Evolutionary conservation across 2,113 vertebrate genomes (phyloP).

Genomic region (Laticauda laticaudata): DNA sequence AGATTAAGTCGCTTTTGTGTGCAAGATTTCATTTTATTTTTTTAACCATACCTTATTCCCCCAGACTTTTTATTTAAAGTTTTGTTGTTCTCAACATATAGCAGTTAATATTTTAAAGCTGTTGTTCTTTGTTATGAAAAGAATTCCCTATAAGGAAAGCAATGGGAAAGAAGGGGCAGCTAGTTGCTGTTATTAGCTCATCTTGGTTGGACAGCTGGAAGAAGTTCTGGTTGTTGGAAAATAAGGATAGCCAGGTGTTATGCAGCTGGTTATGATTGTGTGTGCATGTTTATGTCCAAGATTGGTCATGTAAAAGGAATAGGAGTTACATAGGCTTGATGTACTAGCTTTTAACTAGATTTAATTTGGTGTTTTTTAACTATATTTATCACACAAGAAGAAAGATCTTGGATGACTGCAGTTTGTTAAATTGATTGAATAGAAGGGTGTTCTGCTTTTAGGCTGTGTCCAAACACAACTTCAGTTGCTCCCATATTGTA

Average conservation of each 20-base stretch:
- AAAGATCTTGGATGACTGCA: not conserved
- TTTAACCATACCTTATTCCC: not conserved
- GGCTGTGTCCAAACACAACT: fast-evolving
- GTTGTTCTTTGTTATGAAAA: not conserved
- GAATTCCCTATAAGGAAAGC: not conserved
- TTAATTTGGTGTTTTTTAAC: not conserved
- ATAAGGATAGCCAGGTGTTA: not conserved
- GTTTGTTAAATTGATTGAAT: not conserved
- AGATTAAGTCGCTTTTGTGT: not conserved
- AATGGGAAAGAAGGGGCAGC: not conserved
- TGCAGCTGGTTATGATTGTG: not conserved
- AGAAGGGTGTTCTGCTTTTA: not conserved
- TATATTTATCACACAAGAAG: not conserved
- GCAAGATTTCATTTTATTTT: not conserved
- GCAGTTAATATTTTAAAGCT: not conserved
- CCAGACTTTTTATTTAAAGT: not conserved
- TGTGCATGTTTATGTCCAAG: not conserved
- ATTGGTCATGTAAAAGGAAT: not conserved
- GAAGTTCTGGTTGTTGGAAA: not conserved
- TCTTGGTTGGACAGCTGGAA: not conserved
- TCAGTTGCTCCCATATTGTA: not conserved
- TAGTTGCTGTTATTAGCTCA: not conserved
- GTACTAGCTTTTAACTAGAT: not conserved
- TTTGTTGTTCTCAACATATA: not conserved
- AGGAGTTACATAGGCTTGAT: not conserved